Conservation (phyloP, 2,113 vertebrate genomes). For the Heptranchias perlo region DNA sequence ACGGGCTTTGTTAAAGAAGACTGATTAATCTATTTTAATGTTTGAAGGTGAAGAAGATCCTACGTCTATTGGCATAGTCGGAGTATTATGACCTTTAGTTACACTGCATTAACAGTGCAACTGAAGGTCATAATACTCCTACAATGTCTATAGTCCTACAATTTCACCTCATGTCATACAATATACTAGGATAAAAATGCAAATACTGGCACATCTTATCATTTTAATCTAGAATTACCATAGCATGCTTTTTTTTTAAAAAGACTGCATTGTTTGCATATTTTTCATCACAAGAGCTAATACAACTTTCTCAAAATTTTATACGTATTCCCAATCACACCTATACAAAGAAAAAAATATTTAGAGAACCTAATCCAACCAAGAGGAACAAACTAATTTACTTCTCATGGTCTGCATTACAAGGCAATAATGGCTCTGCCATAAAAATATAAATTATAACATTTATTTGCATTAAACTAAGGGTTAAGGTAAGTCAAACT, state of each 20-base stretch:
- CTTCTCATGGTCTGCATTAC: not conserved
- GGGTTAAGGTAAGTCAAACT: not conserved
- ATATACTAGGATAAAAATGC: not conserved
- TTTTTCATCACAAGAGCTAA: not conserved
- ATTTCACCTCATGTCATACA: not conserved
- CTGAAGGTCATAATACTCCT: not conserved
- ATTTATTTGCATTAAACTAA: not conserved
- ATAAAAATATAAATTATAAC: not conserved
- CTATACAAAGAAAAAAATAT: not conserved
- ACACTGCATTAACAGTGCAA: not conserved
- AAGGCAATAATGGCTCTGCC: not conserved
- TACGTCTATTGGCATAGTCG: not conserved
- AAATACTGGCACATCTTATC: not conserved
- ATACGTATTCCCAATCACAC: not conserved
- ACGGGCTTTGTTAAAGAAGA: not conserved
- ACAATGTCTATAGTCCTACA: not conserved
- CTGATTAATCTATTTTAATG: slow-evolving; percentile 28
- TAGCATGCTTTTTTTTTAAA: not conserved
- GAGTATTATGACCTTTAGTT: not conserved
- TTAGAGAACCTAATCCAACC: not conserved
- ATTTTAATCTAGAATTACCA: not conserved
- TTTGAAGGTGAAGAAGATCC: not conserved
- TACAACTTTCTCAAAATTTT: not conserved
- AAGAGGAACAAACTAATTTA: not conserved
- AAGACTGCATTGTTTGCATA: not conserved